These are phyloP conservation scores for Tipula confusa DNA, from an alignment of 2,888 invertebrate genomes.

Conservation along the genomic window DNA sequence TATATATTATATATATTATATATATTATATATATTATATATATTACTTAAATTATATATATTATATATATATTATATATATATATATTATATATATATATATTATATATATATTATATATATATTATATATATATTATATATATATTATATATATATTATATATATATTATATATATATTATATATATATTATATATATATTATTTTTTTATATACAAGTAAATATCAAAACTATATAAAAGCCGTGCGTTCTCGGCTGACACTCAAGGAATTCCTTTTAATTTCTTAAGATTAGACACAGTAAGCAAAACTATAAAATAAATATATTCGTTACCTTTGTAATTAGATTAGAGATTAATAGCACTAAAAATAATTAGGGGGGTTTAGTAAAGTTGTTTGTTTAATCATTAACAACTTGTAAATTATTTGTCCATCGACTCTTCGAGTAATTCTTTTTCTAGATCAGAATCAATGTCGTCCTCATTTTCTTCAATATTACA, in stretches of 20 bases:
- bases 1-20: too few relatives aligned
- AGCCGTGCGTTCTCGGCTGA: not conserved
- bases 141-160: too few relatives aligned
- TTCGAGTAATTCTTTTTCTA: slow-evolving; percentile 26
- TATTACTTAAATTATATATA: too few relatives aligned
- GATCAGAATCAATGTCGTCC: not conserved
- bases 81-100: too few relatives aligned
- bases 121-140: too few relatives aligned
- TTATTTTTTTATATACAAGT: not conserved
- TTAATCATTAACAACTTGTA: not conserved
- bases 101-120: too few relatives aligned
- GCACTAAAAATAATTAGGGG: not conserved
- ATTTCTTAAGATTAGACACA: not conserved
- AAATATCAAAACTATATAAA: not conserved
- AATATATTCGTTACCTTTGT: not conserved
- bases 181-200: too few relatives aligned
- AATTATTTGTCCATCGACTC: not conserved
- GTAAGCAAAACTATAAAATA: not conserved
- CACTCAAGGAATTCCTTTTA: not conserved
- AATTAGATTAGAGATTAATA: not conserved
- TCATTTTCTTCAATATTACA: not conserved
- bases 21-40: too few relatives aligned
- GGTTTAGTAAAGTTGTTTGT: not conserved
- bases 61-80: too few relatives aligned
- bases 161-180: too few relatives aligned